These are phyloP conservation scores for Sigmodon hispidus DNA, from an alignment of 2,113 vertebrate genomes.

Conservation along the genomic window DNA sequence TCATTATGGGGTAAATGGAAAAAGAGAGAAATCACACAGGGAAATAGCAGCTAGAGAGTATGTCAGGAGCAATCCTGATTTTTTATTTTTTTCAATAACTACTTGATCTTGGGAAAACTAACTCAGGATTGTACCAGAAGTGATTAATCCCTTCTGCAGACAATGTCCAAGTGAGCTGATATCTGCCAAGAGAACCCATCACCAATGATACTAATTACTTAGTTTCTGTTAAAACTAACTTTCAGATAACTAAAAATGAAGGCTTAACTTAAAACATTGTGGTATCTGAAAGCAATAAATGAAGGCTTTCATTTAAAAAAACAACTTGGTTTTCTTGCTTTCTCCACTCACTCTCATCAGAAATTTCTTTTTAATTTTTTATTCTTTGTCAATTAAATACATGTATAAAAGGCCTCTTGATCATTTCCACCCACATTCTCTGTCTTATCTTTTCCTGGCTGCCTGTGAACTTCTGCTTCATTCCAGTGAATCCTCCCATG, in stretches of 20 bases:
- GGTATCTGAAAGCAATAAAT: neutral
- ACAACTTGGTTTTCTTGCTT: slow-evolving; percentile 79
- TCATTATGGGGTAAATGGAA: no score
- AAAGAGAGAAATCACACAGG: neutral
- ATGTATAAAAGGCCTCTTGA: neutral
- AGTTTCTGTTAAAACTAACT: slow-evolving; percentile 16
- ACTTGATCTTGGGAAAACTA: neutral
- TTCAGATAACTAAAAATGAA: slow-evolving; percentile 75
- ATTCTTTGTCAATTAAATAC: neutral
- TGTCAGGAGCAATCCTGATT: neutral
- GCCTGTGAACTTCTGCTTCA: neutral
- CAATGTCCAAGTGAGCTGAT: neutral
- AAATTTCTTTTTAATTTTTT: neutral
- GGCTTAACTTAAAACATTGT: slow-evolving; percentile 58
- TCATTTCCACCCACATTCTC: neutral
- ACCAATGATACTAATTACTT: neutral
- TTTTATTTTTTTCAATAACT: neutral
- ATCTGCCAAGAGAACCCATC: neutral
- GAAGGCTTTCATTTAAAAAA: neutral
- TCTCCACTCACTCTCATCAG: slow-evolving; percentile 50
- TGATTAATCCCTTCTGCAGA: neutral
- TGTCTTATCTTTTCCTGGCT: neutral
- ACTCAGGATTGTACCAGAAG: neutral
- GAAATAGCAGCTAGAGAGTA: neutral
- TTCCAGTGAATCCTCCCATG: neutral